Evolutionary conservation across 1,140 invertebrate species (phyloP).

Genomic region (Orchesella cincta): DNA sequence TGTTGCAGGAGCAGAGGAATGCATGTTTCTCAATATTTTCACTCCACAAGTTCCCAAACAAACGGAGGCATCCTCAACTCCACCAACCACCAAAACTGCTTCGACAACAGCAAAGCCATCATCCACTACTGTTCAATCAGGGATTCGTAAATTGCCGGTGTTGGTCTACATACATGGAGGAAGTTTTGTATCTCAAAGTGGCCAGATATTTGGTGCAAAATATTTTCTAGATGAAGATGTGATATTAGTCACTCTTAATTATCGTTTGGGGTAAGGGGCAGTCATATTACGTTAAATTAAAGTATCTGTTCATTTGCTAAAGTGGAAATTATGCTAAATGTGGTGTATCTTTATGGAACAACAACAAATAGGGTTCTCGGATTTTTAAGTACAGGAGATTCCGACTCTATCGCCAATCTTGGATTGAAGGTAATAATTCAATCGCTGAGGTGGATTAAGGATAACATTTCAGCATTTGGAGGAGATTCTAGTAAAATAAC

Average conservation of each 20-base stretch:
- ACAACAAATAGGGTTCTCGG: constrained; percentile 17
- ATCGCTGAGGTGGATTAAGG: constrained; percentile 51
- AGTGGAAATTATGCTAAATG: not conserved
- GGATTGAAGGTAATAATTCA: constrained; percentile 51
- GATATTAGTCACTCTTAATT: constrained; percentile 11
- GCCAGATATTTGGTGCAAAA: constrained; percentile 17
- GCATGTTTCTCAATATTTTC: constrained; percentile 11
- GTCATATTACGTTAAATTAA: not conserved
- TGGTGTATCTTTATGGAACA: not conserved
- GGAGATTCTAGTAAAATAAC: constrained; percentile 50
- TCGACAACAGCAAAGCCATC: not conserved
- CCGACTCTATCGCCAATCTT: constrained; percentile 42
- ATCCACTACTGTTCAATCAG: not conserved
- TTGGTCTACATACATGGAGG: constrained; percentile 35
- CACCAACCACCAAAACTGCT: not conserved
- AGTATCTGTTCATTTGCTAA: not conserved
- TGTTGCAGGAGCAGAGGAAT: constrained; percentile 22
- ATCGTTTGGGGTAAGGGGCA: not conserved
- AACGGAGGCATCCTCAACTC: not conserved
- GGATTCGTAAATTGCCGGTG: not conserved
- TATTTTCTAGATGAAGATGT: constrained; percentile 27
- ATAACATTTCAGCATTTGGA: constrained; percentile 51
- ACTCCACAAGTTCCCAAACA: constrained; percentile 14
- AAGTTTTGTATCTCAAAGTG: constrained; percentile 27
- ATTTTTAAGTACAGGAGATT: constrained; percentile 39